phyloP scores from a whole-genome alignment of 2,888 invertebrate species.

The Eumacrocentrus americanus region DNA sequence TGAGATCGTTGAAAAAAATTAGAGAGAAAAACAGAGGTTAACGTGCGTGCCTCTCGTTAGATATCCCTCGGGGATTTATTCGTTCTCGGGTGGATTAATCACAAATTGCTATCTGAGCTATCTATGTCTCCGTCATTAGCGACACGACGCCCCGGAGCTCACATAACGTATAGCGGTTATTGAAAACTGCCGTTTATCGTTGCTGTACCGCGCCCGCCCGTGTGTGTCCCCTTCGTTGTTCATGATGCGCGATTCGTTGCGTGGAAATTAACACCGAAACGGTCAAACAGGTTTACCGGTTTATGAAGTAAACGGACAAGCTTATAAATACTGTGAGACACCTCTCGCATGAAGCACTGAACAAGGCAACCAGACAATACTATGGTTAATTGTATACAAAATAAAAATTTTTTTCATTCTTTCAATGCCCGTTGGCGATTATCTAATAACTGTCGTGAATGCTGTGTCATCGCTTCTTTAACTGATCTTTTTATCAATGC shows the following conservation, averaged over 20 bases:
- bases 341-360: background rate
- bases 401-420: too few species aligned
- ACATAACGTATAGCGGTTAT: conserved; percentile 22
- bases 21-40: conserved; percentile 6
- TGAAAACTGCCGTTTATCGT: conserved; percentile 28
- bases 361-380: background rate
- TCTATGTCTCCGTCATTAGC: conserved; percentile 18
- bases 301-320: conserved; percentile 13
- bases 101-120: conserved; percentile 24
- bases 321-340: conserved; percentile 21
- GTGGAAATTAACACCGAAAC: conserved; percentile 28
- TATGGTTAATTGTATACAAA: too few species aligned
- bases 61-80: conserved; percentile 16
- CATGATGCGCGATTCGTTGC: conserved; percentile 16
- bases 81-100: conserved; percentile 17
- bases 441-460: background rate
- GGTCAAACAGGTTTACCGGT: conserved; percentile 27
- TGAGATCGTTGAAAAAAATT: conserved; percentile 8
- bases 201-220: conserved; percentile 13
- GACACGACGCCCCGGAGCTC: conserved; percentile 21
- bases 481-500: background rate
- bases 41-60: conserved; percentile 8
- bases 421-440: too few species aligned
- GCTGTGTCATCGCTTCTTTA: background rate
- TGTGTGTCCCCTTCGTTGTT: background rate